phyloP scores from a whole-genome alignment of 2,888 invertebrate species.

The Drosophila setosimentum region DNA sequence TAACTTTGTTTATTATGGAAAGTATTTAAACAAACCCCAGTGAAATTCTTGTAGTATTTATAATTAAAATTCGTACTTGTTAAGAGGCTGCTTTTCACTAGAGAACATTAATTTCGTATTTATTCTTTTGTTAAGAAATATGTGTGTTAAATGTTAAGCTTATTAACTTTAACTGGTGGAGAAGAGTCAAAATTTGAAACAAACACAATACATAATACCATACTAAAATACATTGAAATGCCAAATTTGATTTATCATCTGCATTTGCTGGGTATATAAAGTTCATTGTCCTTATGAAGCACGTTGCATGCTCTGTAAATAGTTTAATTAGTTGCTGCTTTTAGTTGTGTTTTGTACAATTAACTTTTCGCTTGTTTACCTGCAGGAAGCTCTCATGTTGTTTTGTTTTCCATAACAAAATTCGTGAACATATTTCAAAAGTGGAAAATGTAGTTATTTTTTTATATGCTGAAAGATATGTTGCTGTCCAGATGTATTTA shows the following conservation, averaged over 20 bases:
- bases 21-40: constrained; percentile 9
- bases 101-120: neutral
- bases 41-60: neutral
- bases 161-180: neutral
- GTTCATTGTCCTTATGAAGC: neutral
- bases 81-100: neutral
- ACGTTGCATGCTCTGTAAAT: neutral
- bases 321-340: constrained; percentile 28
- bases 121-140: neutral
- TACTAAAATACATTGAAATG: neutral
- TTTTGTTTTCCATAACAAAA: constrained; percentile 9
- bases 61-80: constrained; percentile 10
- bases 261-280: neutral
- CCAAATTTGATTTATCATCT: neutral
- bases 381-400: constrained; percentile 19
- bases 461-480: neutral
- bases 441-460: neutral
- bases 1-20: constrained; percentile 19
- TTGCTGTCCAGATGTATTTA: neutral
- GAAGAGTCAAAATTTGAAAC: neutral
- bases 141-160: neutral
- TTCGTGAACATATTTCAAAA: neutral
- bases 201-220: neutral
- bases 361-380: constrained; percentile 35
- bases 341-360: constrained; percentile 11